Conservation (phyloP, 2,888 invertebrate genomes). For the Bellardia pandia region DNA sequence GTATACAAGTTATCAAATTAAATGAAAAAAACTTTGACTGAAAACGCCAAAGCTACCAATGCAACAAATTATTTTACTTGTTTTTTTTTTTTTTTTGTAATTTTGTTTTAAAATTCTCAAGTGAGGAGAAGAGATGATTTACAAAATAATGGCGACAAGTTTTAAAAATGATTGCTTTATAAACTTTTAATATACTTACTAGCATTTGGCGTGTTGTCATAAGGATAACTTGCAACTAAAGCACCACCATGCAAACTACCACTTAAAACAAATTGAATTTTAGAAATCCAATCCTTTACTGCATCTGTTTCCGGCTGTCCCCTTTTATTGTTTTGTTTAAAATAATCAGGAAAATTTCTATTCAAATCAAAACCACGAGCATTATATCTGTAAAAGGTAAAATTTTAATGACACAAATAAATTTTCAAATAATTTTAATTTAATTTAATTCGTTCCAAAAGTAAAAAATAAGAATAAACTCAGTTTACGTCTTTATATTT, state of each 20-base stretch:
- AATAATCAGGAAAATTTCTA: constrained; percentile 98
- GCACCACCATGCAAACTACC: constrained; percentile 96
- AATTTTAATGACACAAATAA: constrained; percentile 6
- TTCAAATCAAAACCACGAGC: constrained; percentile 95
- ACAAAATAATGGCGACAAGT: too few species aligned
- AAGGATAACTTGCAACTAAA: constrained; percentile 98
- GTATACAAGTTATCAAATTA: too few species aligned
- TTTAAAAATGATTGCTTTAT: background rate
- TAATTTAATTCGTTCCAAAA: too few species aligned
- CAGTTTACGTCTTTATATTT: too few species aligned
- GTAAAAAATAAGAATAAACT: too few species aligned
- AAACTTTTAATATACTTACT: constrained; percentile 87
- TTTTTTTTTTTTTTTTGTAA: too few species aligned
- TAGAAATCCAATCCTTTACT: constrained; percentile 96
- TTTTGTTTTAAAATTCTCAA: too few species aligned
- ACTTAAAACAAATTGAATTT: constrained; percentile 96
- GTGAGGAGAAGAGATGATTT: too few species aligned
- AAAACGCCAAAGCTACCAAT: too few species aligned
- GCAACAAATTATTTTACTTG: too few species aligned
- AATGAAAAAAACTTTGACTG: too few species aligned
- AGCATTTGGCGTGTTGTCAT: constrained; percentile 97
- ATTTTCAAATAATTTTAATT: too few species aligned
- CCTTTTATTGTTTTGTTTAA: constrained; percentile 93
- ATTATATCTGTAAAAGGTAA: constrained; percentile 88
- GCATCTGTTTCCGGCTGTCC: constrained; percentile 98